Evolutionary conservation across 2,888 invertebrate genomes (phyloP), one percentile per base, ranked within the genome.

Genomic region (Meta bourneti): DNA sequence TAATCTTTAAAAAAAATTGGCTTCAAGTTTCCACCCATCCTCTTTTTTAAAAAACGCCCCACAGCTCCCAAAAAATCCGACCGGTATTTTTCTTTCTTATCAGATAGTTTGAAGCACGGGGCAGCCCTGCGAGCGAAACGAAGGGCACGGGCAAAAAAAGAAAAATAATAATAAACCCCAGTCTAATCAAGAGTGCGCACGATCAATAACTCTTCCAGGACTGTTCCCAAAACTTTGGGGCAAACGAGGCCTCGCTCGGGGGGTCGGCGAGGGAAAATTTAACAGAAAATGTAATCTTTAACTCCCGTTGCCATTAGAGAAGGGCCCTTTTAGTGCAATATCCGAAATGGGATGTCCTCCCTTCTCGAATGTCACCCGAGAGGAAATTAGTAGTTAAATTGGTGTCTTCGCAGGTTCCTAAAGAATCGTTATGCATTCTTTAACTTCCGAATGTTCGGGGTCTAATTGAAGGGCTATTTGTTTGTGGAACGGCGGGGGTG

Each of bases 341-440:
- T 79, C 77, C 52, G 81, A 82, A 89, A 89, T 82, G 71, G 77
- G 70, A n/a, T 19, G 72, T 69, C 74, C 74, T 52, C 52, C 7
- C 70, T 19, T 48, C 71, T 79, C 69, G 61, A 79, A 79, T 84
- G 78, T 84, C 82, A 74, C 83, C 89, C 71, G 19, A 48, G 84
- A 84, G 84, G 71, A 90, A 84, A 84, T 90, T 71, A 84, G 72
- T 5, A 78, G 83, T 84, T 89, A 79, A 83, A 78, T 71, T 78
- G 71, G 49, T 34, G 81, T 49, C 75, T 80, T 89, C 61, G 70
- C 72, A 78, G 61, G 54, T 72, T 20, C 72, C 52, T 16, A 16
- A 5, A 20, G 20, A 75, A 81, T 49, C 75, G 13, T 61, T 75
- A 61, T 20, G 20, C 88, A 69, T 81, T 75, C 69, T 19, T 82